Evolutionary conservation across 2,797 vertebrate species (phyloP), one percentile per base, ranked within the genome.

Genomic region (Poecilia gillii): DNA sequence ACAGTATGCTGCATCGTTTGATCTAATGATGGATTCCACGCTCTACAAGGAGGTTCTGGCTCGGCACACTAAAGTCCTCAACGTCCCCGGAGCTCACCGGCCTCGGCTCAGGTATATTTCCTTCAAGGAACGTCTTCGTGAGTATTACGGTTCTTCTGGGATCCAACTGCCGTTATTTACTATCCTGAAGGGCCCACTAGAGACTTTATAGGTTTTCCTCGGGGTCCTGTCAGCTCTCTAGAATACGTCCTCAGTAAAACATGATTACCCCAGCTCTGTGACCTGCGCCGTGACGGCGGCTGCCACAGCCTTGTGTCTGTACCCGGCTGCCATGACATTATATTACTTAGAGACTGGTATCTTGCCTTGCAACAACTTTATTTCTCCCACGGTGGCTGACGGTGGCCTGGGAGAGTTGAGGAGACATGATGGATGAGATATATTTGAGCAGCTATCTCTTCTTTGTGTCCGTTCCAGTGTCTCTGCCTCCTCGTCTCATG

Each of bases 221-320:
- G 46, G 79, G 46, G 81, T 79, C 79, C 85, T 77, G 84, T 90
- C 89, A 85, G 74, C 84, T 81, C 82, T 79, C 73, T 72, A 77
- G 75, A 79, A 81, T 90, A 85, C 82, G 91, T 77, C 75, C 77
- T 87, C 92, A 85, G 87, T 89, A 88, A 92, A 93, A 85, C 80
- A 81, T 72, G 73, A 57, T 83, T 84, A 79, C 55, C 77, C 45
- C 20, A 43, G 57, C 78, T 77, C 76, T 74, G 62, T 75, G 66
- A 83, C 81, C 75, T 82, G 31, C 75, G 68, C 75, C 80, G 66
- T 83, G 85, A 87, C 81, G 84, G 86, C 74, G 73, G 81, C 81
- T 77, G 73, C 83, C 71, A 84, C 89, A 81, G 86, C 85, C 82
- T 89, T 78, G 85, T 84, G 82, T 92, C 86, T 88, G 79, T 86